Evolutionary conservation across 2,888 invertebrate species (phyloP), one percentile per base, ranked within the genome.

Genomic region (Leucophora obtusa): DNA sequence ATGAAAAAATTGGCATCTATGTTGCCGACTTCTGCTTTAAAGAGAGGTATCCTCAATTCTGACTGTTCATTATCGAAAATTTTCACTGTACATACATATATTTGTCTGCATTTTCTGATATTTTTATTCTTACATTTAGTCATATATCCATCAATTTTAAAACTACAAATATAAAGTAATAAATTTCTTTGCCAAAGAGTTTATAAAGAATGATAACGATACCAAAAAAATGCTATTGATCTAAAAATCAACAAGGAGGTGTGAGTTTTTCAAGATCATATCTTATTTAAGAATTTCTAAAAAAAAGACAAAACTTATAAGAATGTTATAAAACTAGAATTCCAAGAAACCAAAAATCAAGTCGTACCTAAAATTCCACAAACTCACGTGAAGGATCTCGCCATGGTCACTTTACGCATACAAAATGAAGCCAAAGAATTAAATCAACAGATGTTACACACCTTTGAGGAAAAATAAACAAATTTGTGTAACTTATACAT

Each of bases 371-470:
- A 43, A 54, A 43, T 47, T n/a, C 5, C 38, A 17, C 54, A 54
- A 56, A 21, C 35, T n/a, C 35, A 47, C n/a, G 9, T 47, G 21
- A 33, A 65, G 63, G 63, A 65, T 65, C 60, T 51, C 17, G 15
- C 24, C 33, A 65, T 28, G 17, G 33, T 35, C 9, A 58, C 7
- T 28, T 28, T 28, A 28, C 28, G 17, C 6, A 17, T 17, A 38
- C 1, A 15, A 18, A 17, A 4, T 33, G 6, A 11, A 38, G 5
- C 4, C 15, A 24, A 11, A 54, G 38, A 14, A 47, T 8, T 62
- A n/a, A 62, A 62, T 50, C 53, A 71, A 71, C 77, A 77, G 71
- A 71, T 77, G 71, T 77, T 54, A 17, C 15, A 78, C 71, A 78
- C 62, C 66, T 78, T 54, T 62, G 35, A 38, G 14, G 56, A 21